Conservation (phyloP, 2,113 vertebrate genomes). For the Pedionomus torquatus region DNA sequence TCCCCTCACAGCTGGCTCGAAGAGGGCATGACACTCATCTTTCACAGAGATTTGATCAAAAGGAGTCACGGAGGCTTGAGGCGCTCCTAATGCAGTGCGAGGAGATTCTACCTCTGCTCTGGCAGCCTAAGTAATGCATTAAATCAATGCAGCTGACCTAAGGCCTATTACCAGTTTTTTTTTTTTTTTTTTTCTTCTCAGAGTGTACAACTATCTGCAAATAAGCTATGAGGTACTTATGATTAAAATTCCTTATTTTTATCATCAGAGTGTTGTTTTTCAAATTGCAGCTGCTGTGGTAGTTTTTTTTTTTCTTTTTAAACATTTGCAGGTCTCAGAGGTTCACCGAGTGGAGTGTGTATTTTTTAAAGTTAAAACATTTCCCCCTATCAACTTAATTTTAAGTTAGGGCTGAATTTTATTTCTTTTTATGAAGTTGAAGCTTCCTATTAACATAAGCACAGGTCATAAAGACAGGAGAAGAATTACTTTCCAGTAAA, state of each 20-base stretch:
- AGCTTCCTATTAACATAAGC: constrained; percentile 40
- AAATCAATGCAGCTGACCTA: constrained; percentile 85
- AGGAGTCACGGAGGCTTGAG: constrained; percentile 87
- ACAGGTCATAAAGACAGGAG: constrained; percentile 45
- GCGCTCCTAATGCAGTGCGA: constrained; percentile 84
- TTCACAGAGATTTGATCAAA: constrained; percentile 96
- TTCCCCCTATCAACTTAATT: constrained; percentile 24
- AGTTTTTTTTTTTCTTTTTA: neutral
- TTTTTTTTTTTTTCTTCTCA: neutral
- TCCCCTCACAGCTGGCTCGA: constrained; percentile 90
- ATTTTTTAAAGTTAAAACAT: constrained; percentile 30
- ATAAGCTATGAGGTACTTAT: constrained; percentile 54
- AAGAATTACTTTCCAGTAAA: constrained; percentile 61
- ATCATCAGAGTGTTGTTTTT: neutral
- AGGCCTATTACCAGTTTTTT: constrained; percentile 55
- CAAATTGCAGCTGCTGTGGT: constrained; percentile 23
- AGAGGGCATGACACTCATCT: constrained; percentile 93
- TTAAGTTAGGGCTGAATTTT: constrained; percentile 31
- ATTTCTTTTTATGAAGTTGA: constrained; percentile 62
- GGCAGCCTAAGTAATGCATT: constrained; percentile 83
- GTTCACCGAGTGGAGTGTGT: neutral
- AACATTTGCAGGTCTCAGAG: constrained; percentile 10
- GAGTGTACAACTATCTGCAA: constrained; percentile 64
- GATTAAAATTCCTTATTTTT: constrained; percentile 66
- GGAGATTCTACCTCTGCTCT: constrained; percentile 79